Evolutionary conservation across 1,140 invertebrate species (phyloP).

Genomic region (Lanistes nyassanus): DNA sequence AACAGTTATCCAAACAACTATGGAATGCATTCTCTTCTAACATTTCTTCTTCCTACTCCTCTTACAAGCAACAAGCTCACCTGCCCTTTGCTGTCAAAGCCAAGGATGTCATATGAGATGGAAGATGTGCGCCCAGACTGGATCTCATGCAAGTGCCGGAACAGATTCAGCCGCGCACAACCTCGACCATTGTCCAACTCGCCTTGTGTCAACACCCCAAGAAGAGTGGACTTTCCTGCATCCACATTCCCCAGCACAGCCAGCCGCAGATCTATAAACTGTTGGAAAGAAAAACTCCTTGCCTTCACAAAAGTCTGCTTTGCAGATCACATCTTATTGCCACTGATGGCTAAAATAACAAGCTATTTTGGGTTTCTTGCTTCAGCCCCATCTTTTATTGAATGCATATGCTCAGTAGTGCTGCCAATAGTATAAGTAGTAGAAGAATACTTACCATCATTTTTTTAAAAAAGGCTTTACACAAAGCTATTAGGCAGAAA

Average conservation of each 20-base stretch:
- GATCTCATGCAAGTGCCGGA: slow-evolving; percentile 96
- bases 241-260: slow-evolving; percentile 94
- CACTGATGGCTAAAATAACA: too few relatives aligned
- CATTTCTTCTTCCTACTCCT: background rate
- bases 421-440: too few relatives aligned
- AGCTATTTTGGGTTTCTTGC: too few relatives aligned
- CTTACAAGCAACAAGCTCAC: slow-evolving; percentile 46
- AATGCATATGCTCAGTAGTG: too few relatives aligned
- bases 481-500: too few relatives aligned
- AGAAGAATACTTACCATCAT: too few relatives aligned
- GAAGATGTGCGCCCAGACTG: slow-evolving; percentile 95
- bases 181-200: slow-evolving; percentile 95
- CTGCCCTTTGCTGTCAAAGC: slow-evolving; percentile 75
- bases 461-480: too few relatives aligned
- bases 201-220: slow-evolving; percentile 95
- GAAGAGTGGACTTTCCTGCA: slow-evolving; percentile 91
- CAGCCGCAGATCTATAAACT: slow-evolving; percentile 83
- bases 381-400: too few relatives aligned
- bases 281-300: slow-evolving; percentile 28
- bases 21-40: background rate
- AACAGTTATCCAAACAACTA: background rate
- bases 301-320: background rate
- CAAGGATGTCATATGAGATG: slow-evolving; percentile 95
- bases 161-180: slow-evolving; percentile 92
- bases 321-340: background rate